Percentiles rank a stretch among this genome's conserved stretches.
These are phyloP conservation scores for Chiloscyllium punctatum DNA, from an alignment of 2,797 vertebrate species.

Conservation along the genomic window DNA sequence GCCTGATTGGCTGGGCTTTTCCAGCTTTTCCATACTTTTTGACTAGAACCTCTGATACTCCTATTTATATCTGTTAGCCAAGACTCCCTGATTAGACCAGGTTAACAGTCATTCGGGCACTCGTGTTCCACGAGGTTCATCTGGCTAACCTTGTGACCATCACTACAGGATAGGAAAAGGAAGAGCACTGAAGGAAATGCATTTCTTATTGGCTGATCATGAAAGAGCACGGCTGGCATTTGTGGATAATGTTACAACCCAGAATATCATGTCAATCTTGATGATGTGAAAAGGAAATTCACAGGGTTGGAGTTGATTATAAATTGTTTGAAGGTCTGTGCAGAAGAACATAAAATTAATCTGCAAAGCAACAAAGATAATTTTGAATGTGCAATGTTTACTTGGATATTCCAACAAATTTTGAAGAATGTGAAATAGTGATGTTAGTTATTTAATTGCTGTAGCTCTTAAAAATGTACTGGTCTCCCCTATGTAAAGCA, in stretches of 20 bases:
- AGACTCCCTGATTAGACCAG: no score
- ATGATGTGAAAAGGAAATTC: background rate
- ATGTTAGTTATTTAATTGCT: background rate
- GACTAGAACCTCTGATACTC: no score
- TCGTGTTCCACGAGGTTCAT: no score
- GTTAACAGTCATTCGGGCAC: no score
- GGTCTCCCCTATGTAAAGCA: no score
- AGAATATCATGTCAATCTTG: background rate
- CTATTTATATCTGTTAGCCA: no score
- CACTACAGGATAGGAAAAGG: background rate
- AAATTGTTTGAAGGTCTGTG: background rate
- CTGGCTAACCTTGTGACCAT: no score
- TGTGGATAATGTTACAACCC: background rate
- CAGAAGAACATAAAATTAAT: background rate
- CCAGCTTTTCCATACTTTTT: no score
- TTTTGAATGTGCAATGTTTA: background rate
- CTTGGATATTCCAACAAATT: background rate
- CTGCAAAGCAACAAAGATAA: background rate
- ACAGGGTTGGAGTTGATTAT: background rate
- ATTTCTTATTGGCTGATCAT: background rate
- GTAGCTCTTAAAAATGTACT: background rate
- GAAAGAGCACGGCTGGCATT: background rate
- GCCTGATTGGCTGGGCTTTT: no score
- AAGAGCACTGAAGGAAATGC: background rate
- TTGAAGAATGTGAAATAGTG: no score